Evolutionary conservation across 2,888 invertebrate genomes (phyloP), one percentile per base, ranked within the genome.

Genomic region (Monopis laevigella): DNA sequence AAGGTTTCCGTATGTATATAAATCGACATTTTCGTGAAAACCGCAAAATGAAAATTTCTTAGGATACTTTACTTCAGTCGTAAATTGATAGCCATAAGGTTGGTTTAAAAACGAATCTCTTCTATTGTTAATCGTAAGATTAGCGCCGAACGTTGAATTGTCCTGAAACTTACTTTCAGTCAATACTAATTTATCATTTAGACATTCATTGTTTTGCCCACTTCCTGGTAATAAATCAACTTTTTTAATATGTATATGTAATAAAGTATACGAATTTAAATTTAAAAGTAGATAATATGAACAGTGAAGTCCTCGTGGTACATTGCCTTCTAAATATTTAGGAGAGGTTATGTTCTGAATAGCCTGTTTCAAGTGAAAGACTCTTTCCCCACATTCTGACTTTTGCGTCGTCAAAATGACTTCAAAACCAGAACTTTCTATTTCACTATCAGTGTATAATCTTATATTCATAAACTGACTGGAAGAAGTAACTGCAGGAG

Each of bases 381-480:
- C 30, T 2, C 65, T 52, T 35, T 55, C 55, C 1, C 72, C 78
- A 46, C 81, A 82, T 10, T 50, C 11, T 13, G 69, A 82, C 41
- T 67, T 58, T 35, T 82, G 52, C 10, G 81, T 58, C 26, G 72
- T 80, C 39, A 90, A 64, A 1, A 70, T 75, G 1, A 86, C 82
- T 53, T 72, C 74, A 53, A 90, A 89, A 19, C 93, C 92, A 12
- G 83, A 70, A 40, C 86, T 86, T 17, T 68, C 67, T 1, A 70
- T 54, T n/a, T 72, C 68, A 0, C 82, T 83, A 54, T 91, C 89
- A 1, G 88, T 85, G 2, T 82, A 80, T 45, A 93, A 85, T 49
- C 86, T 78, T 29, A 95, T 59, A 62, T 84, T 86, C 47, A 92
- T 59, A 1, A 66, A 58, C 56, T 88, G 87, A 3, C 70, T 60